Evolutionary conservation across 1,140 invertebrate genomes (phyloP).

Genomic region (Battus philenor): DNA sequence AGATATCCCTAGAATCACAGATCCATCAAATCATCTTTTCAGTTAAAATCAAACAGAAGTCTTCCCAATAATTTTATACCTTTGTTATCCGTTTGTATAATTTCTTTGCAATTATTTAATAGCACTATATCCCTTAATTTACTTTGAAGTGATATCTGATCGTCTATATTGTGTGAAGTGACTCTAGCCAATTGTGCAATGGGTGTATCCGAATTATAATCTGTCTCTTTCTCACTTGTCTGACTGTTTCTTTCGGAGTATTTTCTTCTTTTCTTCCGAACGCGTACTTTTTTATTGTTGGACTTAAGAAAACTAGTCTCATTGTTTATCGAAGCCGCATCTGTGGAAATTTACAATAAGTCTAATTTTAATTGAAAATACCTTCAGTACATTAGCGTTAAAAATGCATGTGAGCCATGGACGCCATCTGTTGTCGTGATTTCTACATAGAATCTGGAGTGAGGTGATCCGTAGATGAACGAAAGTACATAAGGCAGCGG

Average conservation of each 20-base stretch:
- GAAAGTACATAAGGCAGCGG: no score
- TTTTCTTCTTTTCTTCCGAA: neutral
- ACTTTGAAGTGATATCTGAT: no score
- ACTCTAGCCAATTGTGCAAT: neutral
- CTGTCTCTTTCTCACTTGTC: neutral
- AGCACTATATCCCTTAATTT: no score
- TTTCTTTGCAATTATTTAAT: no score
- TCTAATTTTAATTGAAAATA: neutral
- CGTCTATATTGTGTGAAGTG: no score
- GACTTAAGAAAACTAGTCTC: neutral
- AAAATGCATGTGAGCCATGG: no score
- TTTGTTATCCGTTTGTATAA: no score
- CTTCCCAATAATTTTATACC: no score
- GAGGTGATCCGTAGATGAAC: no score
- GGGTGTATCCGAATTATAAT: slow-evolving; percentile 3
- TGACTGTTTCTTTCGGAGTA: neutral
- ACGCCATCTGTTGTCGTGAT: neutral
- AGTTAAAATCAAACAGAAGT: no score
- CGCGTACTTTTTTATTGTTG: neutral
- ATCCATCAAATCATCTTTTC: no score
- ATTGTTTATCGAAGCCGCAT: neutral
- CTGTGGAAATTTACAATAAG: neutral
- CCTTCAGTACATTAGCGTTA: neutral
- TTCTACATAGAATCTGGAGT: neutral
- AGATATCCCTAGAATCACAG: no score